Evolutionary conservation across 2,888 invertebrate genomes (phyloP), one percentile per base, ranked within the genome.

Genomic region (Panzeria rudis): DNA sequence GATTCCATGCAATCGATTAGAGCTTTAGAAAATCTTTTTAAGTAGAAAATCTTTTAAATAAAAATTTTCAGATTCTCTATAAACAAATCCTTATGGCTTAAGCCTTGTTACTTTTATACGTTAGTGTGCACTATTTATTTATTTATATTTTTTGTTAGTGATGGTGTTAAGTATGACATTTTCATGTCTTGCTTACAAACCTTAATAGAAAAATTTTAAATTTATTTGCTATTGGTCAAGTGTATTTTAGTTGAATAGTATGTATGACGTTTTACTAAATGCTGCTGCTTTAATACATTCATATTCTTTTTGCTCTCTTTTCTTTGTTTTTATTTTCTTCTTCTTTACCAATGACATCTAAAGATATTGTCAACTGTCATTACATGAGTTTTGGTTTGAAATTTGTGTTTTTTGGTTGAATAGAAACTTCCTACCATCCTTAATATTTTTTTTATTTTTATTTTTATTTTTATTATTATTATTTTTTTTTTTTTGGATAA

Each of bases 321-420:
- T 20, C 20, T 23, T 50, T 54, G 2, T 17, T 7, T 23, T 17
- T 15, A 11, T 41, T 47, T 38, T 11, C 25, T 41, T 25, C 64
- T 29, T 47, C 38, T 15, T 35, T 41, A 29, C 64, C 56, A 41
- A 35, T 66, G 68, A 78, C 81, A 84, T 59, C 62, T 54, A 47
- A 84, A 82, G 78, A 85, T 85, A 75, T 85, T 85, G 84, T 78
- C 81, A 85, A 85, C 78, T 85, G 81, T 73, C 81, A 82, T 73
- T 82, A 84, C 44, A 78, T 64, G 35, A 52, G 29, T 64, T 64
- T 75, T 71, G 32, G 56, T 47, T 59, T 72, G 41, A 82, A 56
- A 47, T 54, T 17, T 56, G 6, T 82, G 54, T 72, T 47, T 41
- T 35, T 41, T 29, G 47, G 17, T 61, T 54, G 11, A 17, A 50